phyloP scores from a whole-genome alignment of 2,888 invertebrate species.

The Tigriopus californicus region DNA sequence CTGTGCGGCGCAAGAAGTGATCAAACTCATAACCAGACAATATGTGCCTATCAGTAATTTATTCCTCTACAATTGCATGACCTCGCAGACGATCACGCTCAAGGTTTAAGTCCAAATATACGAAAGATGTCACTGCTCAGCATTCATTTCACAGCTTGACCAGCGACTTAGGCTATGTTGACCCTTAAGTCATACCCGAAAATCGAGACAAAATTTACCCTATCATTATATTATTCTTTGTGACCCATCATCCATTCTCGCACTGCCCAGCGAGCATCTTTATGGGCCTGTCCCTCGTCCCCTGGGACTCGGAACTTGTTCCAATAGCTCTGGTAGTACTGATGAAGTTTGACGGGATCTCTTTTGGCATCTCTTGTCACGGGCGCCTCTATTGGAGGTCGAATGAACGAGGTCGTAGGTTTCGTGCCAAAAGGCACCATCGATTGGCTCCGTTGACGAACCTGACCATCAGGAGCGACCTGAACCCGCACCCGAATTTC shows the following conservation, averaged over 20 bases:
- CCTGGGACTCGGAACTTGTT: not conserved
- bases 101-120: conserved; percentile 31
- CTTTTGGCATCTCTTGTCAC: not conserved
- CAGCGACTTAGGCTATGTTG: too few relatives aligned
- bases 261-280: conserved; percentile 1
- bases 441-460: not conserved
- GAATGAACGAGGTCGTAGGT: conserved; percentile 6
- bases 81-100: conserved; percentile 62
- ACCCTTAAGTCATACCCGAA: too few relatives aligned
- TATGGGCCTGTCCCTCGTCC: not conserved
- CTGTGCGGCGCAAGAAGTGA: conserved; percentile 83
- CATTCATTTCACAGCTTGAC: too few relatives aligned
- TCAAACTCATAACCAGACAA: conserved; percentile 85
- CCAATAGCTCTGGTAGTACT: conserved; percentile 7
- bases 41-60: conserved; percentile 91
- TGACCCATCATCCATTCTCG: conserved; percentile 12
- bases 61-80: conserved; percentile 83
- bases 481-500: not conserved
- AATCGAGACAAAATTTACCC: not conserved
- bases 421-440: not conserved
- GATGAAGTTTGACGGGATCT: conserved; percentile 6
- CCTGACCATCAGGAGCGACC: not conserved
- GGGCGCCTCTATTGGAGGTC: not conserved
- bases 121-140: too few relatives aligned
- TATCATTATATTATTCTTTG: not conserved